Base-by-base conservation (phyloP, 2,888 invertebrate species). In the Ormyrus labotus region DNA sequence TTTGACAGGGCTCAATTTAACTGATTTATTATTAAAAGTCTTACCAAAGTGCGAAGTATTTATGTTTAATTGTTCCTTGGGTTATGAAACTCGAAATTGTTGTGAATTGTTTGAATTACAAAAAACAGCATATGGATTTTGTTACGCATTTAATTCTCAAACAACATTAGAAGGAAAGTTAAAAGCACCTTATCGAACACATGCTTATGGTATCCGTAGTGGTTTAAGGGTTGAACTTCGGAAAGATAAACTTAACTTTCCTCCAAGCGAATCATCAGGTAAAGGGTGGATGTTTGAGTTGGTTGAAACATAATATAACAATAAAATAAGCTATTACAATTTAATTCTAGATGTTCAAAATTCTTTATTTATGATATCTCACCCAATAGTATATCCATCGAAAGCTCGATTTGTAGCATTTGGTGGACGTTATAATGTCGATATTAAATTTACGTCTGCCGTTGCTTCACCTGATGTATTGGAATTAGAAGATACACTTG, bases 371-470 rank as follows among this genome's bases (percentile, higher is more conserved):
- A 78, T 87, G 6, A 82, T 88, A n/a, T 82, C 83, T 9, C 84
- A 87, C 72, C 86, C 88, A 0, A 77, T 77, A 64, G 71, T 84
- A 6, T 85, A 85, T 58, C 84, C 86, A 0, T 79, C 84, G 1
- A 84, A 84, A 53, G 83, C 83, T 5, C 85, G 85, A 58, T 78
- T 83, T n/a, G 68, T 82, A 6, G 81, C 79, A 6, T 83, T 84
- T 6, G 87, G 87, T n/a, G 80, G 70, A 8, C 82, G 81, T 10
- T 86, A 84, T 6, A 84, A 83, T 47, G 71, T 87, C 2, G 83
- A 84, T 34, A 82, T 88, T 8, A 84, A 85, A 83, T 88, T 87
- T 48, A 85, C 86, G 10, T 78, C 84, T 5, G 81, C 84, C 19
- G 81, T 83, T 70, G 84, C 87, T 0, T 85, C 85, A 0, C 11